Base-by-base conservation (phyloP, 1,140 invertebrate genomes). In the Zaprionus tsacasi region DNA sequence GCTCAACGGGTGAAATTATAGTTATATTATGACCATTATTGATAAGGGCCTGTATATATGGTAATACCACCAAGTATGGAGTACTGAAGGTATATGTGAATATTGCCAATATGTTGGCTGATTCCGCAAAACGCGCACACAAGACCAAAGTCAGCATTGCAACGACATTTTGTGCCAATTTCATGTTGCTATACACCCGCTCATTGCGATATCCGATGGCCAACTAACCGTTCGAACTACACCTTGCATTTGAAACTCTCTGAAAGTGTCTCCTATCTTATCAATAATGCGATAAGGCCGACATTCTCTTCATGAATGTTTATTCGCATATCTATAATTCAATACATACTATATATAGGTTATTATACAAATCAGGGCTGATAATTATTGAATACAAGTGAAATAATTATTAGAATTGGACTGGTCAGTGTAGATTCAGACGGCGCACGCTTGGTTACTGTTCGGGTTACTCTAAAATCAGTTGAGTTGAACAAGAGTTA, bases 11-110 rank as follows among this genome's bases (percentile, higher is more conserved):
- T 4, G 69, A 60, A 11, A 83, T 65, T 13, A 79, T 58, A 1
- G 81, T 83, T 3, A 83, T 6, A 3, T 55, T 70, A 43, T 83
- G 81, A 1, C 77, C 77, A 1, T 68, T 58, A 8, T 50, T 50
- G 1, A 54, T n/a, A 2, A 83, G 66, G 0, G 45, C 50, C 7
- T 40, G 11, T 1, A 83, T 3, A 38, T 76, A 48, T 0, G 81
- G 81, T 17, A 30, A 15, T 5, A 68, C 65, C 6, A 83, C 25
- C 13, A 48, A 56, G 13, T 55, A 72, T 0, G 50, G 57, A 0
- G 77, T 67, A 12, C 21, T 8, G 2, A 70, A 61, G 3, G 52
- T 52, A 10, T 83, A 79, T 0, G 61, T 33, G 6, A 82, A 79
- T 7, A 83, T 36, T 3, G 35, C 43, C 30, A 83, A 25, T 30